phyloP scores from a whole-genome alignment of 1,140 invertebrate genomes.

The Acromyrmex echinatior region DNA sequence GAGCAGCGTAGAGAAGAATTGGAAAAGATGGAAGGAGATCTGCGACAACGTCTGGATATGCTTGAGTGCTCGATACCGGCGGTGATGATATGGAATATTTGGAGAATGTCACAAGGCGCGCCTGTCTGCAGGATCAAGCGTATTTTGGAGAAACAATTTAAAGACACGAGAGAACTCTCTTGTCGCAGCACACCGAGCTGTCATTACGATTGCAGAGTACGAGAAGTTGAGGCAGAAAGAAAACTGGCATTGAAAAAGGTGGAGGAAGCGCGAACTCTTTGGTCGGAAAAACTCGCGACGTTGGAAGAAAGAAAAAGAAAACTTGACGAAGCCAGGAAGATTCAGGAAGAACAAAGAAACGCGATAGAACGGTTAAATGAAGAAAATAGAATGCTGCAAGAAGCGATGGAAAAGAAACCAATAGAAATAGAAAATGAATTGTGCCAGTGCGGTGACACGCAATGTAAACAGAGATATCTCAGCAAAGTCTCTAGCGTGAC shows the following conservation, averaged over 20 bases:
- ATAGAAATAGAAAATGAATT: conserved; percentile 14
- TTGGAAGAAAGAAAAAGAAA: conserved; percentile 68
- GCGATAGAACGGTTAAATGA: conserved; percentile 66
- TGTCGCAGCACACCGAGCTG: conserved; percentile 75
- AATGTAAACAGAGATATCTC: conserved; percentile 70
- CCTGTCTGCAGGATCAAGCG: conserved; percentile 42
- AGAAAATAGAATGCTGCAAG: conserved; percentile 58
- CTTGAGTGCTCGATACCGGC: conserved; percentile 90
- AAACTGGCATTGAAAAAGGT: conserved; percentile 74
- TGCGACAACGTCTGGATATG: conserved; percentile 88
- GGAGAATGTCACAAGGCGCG: conserved; percentile 70
- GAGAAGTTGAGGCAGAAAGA: conserved; percentile 78
- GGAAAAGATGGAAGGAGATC: conserved; percentile 88
- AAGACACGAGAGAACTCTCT: conserved; percentile 57
- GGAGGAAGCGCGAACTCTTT: conserved; percentile 75
- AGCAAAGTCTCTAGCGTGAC: conserved; percentile 69
- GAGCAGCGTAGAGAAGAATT: conserved; percentile 88
- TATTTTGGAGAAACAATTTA: conserved; percentile 76
- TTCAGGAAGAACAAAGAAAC: conserved; percentile 65
- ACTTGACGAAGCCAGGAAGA: conserved; percentile 71
- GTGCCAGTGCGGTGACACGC: conserved; percentile 68
- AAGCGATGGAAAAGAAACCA: conserved; percentile 16
- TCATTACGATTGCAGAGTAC: conserved; percentile 78
- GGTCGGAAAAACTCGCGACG: conserved; percentile 71
- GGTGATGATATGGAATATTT: conserved; percentile 89